phyloP scores from a whole-genome alignment of 2,797 vertebrate genomes.

The Dallia pectoralis region DNA sequence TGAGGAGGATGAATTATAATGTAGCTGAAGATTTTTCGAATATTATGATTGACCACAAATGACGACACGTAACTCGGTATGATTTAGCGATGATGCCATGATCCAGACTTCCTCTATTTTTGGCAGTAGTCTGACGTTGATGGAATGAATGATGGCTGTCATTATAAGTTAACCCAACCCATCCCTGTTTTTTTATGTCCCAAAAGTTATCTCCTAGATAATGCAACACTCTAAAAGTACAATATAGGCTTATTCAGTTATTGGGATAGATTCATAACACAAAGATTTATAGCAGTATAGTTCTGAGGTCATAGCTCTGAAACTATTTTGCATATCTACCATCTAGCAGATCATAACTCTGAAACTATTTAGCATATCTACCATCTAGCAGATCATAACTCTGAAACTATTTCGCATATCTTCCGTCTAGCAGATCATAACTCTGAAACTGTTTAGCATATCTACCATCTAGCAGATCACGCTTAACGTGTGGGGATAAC shows the following conservation, averaged over 20 bases:
- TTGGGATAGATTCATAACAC: neutral
- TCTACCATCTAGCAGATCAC: no score
- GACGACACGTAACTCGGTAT: conserved; percentile 55
- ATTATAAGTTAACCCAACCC: conserved; percentile 48
- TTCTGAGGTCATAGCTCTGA: neutral
- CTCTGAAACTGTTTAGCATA: no score
- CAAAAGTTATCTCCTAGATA: conserved; percentile 49
- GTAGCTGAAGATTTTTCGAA: conserved; percentile 53
- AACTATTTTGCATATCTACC: neutral
- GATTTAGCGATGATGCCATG: conserved; percentile 44
- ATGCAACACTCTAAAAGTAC: conserved; percentile 26
- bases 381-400: neutral
- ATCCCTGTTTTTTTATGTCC: conserved; percentile 54
- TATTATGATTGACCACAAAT: conserved; percentile 60
- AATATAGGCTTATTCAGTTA: conserved; percentile 34
- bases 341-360: neutral
- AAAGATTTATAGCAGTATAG: neutral
- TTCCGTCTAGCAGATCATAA: neutral
- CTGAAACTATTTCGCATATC: neutral
- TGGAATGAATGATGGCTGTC: conserved; percentile 63
- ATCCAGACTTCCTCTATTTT: conserved; percentile 69
- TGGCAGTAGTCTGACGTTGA: conserved; percentile 55
- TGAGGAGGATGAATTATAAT: conserved; percentile 43
- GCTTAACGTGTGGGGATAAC: neutral
- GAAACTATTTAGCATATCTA: neutral